These are phyloP conservation scores for Drosophila yooni DNA, from an alignment of 2,888 invertebrate genomes.

Conservation along the genomic window DNA sequence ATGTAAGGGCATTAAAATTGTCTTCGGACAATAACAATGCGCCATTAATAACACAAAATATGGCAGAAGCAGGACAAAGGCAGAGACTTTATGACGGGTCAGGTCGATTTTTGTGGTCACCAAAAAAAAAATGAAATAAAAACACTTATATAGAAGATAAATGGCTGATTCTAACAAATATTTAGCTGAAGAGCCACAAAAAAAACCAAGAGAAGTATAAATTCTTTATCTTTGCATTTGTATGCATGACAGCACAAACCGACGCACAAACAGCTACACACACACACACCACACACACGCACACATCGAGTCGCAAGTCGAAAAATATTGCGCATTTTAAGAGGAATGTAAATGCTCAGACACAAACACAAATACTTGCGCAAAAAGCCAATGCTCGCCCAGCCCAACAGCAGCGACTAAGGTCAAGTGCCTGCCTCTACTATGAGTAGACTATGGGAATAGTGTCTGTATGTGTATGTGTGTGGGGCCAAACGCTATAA, in stretches of 20 bases:
- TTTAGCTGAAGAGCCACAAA: constrained; percentile 26
- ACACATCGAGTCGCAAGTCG: constrained; percentile 46
- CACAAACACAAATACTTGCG: constrained; percentile 32
- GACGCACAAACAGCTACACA: constrained; percentile 11
- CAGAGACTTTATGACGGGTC: constrained; percentile 65
- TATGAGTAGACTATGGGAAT: neutral
- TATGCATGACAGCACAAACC: constrained; percentile 63
- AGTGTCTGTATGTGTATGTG: constrained; percentile 5
- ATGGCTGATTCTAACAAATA: constrained; percentile 18
- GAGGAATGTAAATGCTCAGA: constrained; percentile 69
- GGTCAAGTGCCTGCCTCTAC: constrained; percentile 61
- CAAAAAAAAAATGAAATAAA: constrained; percentile 26
- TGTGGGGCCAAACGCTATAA: constrained; percentile 59
- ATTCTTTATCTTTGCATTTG: constrained; percentile 72
- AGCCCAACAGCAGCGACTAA: constrained; percentile 45
- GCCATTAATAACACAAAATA: constrained; percentile 57
- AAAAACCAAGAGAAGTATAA: constrained; percentile 24
- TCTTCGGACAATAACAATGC: constrained; percentile 48
- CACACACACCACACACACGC: constrained; percentile 9
- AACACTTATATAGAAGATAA: constrained; percentile 15
- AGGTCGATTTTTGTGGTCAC: constrained; percentile 62
- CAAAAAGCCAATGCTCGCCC: constrained; percentile 46
- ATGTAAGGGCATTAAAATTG: constrained; percentile 43
- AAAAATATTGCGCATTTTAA: constrained; percentile 76
- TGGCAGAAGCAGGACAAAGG: constrained; percentile 25